A percentile compares a stretch with the other conserved stretches of the same genome.
Evolutionary conservation across 2,888 invertebrate species (phyloP).

Genomic region (Imbricaverruca yamaguchii): DNA sequence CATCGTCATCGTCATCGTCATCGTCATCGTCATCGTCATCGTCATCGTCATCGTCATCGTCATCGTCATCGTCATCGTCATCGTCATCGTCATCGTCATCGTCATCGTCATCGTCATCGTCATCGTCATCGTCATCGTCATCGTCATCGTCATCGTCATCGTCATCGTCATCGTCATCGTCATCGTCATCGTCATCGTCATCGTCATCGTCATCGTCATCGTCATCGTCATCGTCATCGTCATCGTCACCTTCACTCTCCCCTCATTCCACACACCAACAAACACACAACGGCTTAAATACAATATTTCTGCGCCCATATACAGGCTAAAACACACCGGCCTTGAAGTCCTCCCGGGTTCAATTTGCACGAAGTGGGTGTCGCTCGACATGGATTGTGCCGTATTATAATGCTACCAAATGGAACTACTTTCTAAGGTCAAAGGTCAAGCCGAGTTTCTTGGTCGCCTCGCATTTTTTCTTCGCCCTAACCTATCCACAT

Average conservation of each 20-base stretch:
- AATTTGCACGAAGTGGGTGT: too few relatives aligned
- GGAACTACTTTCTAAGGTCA: too few relatives aligned
- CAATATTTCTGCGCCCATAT: too few relatives aligned
- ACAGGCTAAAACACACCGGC: too few relatives aligned
- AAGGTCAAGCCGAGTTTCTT: too few relatives aligned
- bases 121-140: background rate
- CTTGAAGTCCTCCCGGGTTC: too few relatives aligned
- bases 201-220: slow-evolving; percentile 3
- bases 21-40: background rate
- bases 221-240: slow-evolving; percentile 9
- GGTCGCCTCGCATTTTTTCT: too few relatives aligned
- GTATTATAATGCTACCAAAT: too few relatives aligned
- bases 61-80: background rate
- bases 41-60: slow-evolving; percentile 2
- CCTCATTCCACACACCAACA: background rate
- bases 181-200: slow-evolving; percentile 3
- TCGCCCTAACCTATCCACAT: too few relatives aligned
- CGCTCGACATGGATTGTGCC: too few relatives aligned
- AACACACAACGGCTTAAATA: too few relatives aligned
- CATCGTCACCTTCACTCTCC: too few relatives aligned
- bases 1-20: slow-evolving; percentile 2
- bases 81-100: background rate
- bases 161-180: slow-evolving; percentile 4
- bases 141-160: slow-evolving; percentile 14
- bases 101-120: background rate